Percentiles rank a stretch among this genome's conserved stretches.
phyloP scores from a whole-genome alignment of 1,140 invertebrate species.

The Hyles euphorbiae region DNA sequence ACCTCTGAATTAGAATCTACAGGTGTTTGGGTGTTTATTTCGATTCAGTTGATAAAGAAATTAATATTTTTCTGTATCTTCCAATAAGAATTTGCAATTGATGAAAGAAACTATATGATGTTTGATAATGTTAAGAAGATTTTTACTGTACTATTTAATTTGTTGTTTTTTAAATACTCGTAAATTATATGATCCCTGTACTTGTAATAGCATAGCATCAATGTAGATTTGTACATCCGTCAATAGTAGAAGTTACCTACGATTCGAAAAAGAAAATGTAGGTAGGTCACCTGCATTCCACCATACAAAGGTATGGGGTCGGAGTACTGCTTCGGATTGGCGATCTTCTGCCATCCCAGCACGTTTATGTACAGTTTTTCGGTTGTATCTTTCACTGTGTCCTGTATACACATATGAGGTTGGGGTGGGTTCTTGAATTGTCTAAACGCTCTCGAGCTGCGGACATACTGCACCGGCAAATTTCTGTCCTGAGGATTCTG shows the following conservation, averaged over 20 bases:
- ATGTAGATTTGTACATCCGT: not conserved
- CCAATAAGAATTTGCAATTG: no score
- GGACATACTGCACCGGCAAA: conserved; percentile 60
- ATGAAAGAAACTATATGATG: no score
- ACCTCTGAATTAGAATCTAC: no score
- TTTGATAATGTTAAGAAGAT: no score
- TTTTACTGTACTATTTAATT: no score
- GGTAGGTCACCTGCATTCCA: conserved; percentile 76
- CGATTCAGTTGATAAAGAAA: no score
- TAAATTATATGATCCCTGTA: not conserved
- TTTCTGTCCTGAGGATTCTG: conserved; percentile 56
- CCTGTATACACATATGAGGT: conserved; percentile 85
- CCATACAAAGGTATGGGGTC: conserved; percentile 82
- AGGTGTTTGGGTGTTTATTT: no score
- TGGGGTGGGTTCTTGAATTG: conserved; percentile 84
- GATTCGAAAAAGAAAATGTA: not conserved
- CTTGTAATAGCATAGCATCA: not conserved
- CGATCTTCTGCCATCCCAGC: conserved; percentile 83
- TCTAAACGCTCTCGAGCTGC: conserved; percentile 75
- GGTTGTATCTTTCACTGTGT: conserved; percentile 76
- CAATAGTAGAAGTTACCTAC: not conserved
- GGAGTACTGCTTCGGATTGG: conserved; percentile 78
- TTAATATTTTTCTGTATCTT: no score
- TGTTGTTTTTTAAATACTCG: no score
- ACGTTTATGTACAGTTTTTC: conserved; percentile 81